Base-by-base conservation (phyloP, 2,888 invertebrate genomes). In the Drosophila cracens region DNA sequence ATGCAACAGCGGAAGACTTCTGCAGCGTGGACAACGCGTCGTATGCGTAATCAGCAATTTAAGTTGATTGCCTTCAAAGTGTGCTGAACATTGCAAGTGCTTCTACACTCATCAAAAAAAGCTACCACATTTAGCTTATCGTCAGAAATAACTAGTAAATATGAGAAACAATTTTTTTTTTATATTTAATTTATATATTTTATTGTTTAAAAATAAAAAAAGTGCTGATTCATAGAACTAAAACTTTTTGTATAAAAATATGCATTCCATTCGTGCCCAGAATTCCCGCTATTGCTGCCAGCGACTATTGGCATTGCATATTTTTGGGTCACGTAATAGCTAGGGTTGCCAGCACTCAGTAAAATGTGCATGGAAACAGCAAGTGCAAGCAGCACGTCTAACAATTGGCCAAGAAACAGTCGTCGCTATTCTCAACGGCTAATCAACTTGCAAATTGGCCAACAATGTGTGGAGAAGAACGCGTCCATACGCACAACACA, bases 371-470 rank as follows among this genome's bases (percentile, higher is more conserved):
- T n/a, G 18, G n/a, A 6, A 59, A 29, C 21, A 60, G 36, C 29
- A 16, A 27, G 13, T 33, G 33, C 66, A 53, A 18, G 33, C 21
- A 13, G 16, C 16, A 36, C 36, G 48, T 38, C 11, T 2, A 51
- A 38, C 57, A 67, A 67, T 53, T 61, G 57, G 49, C 11, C 34
- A 25, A 11, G 46, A 61, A 65, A 34, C 29, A 48, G 38, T 63
- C 36, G 43, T n/a, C 58, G 18, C 43, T 5, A 1, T 38, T 38
- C 65, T 79, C 48, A 27, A 61, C 65, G 73, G 81, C 73, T 83
- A 79, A 85, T 83, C 81, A 85, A 83, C 74, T 85, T 77, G 77
- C 79, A 83, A 83, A 85, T 83, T 84, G 85, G 68, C 77, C 81
- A 83, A 56, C 84, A 82, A 76, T 74, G 66, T 71, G 84, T 62